These are phyloP conservation scores for Coracopsis vasa DNA, from an alignment of 2,113 vertebrate species.

Conservation along the genomic window DNA sequence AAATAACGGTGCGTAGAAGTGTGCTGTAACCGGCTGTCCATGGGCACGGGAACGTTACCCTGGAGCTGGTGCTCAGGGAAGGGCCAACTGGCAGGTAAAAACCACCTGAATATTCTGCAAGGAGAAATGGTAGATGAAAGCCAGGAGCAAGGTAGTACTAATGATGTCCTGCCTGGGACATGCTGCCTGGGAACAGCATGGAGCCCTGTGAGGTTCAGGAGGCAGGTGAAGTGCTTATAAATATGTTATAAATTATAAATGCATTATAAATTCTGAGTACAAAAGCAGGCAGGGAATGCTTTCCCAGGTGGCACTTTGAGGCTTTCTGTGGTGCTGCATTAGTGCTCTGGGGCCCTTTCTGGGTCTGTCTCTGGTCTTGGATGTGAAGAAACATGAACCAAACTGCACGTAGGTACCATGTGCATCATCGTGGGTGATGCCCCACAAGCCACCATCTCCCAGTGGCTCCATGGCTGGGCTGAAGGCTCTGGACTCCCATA, in stretches of 20 bases:
- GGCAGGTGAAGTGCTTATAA: not conserved
- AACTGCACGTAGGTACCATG: not conserved
- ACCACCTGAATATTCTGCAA: not conserved
- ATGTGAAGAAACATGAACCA: not conserved
- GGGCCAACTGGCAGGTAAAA: not conserved
- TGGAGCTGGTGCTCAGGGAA: not conserved
- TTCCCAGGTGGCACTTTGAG: not conserved
- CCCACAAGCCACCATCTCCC: accelerated
- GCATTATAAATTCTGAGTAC: not conserved
- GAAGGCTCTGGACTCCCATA: not conserved
- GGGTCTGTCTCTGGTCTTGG: not conserved
- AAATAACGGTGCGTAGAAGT: not conserved
- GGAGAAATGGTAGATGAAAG: not conserved
- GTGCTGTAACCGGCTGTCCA: accelerated
- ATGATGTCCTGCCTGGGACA: not conserved
- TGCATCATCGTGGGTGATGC: not conserved
- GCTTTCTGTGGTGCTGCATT: not conserved
- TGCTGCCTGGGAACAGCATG: not conserved
- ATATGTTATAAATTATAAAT: not conserved
- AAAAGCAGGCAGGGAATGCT: not conserved
- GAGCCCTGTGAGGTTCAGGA: not conserved
- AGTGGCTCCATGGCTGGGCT: not conserved
- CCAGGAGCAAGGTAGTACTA: accelerated
- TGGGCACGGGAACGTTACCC: accelerated
- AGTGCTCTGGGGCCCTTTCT: not conserved